phyloP scores from a whole-genome alignment of 2,888 invertebrate species.

The Schizotus pectinicornis region DNA sequence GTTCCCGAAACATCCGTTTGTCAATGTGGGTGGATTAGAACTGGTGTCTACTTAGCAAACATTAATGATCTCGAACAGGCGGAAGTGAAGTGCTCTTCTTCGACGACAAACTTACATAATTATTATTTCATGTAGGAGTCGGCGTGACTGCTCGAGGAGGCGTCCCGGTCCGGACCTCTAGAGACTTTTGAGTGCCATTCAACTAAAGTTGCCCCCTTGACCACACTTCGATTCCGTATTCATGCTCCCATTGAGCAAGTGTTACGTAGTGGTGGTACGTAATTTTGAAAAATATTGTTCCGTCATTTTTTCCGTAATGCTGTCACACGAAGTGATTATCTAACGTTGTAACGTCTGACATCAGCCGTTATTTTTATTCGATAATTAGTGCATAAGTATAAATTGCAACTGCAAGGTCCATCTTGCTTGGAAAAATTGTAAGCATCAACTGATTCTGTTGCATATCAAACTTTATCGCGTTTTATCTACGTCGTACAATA shows the following conservation, averaged over 20 bases:
- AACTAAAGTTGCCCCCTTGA: conserved; percentile 41
- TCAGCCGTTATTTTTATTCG: too few relatives aligned
- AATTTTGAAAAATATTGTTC: too few relatives aligned
- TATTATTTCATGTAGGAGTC: conserved; percentile 43
- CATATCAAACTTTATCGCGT: too few relatives aligned
- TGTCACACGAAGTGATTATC: too few relatives aligned
- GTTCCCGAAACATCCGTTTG: background rate
- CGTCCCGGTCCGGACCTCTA: conserved; percentile 31
- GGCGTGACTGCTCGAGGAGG: conserved; percentile 28
- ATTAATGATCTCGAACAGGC: conserved; percentile 44
- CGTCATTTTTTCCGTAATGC: conserved; percentile 6
- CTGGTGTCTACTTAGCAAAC: conserved; percentile 35
- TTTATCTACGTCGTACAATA: too few relatives aligned
- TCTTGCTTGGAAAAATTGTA: too few relatives aligned
- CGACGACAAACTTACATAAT: conserved; percentile 45
- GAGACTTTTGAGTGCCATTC: conserved; percentile 35
- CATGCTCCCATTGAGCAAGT: too few relatives aligned
- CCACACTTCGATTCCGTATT: conserved; percentile 35
- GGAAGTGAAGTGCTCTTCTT: conserved; percentile 38
- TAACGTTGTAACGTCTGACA: too few relatives aligned
- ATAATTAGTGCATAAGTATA: too few relatives aligned
- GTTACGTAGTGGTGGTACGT: too few relatives aligned
- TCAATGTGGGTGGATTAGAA: conserved; percentile 30
- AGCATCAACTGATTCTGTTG: too few relatives aligned
- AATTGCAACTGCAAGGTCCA: too few relatives aligned